These are phyloP conservation scores for Asteroscopus sphinx DNA, from an alignment of 2,888 invertebrate species.

Conservation along the genomic window DNA sequence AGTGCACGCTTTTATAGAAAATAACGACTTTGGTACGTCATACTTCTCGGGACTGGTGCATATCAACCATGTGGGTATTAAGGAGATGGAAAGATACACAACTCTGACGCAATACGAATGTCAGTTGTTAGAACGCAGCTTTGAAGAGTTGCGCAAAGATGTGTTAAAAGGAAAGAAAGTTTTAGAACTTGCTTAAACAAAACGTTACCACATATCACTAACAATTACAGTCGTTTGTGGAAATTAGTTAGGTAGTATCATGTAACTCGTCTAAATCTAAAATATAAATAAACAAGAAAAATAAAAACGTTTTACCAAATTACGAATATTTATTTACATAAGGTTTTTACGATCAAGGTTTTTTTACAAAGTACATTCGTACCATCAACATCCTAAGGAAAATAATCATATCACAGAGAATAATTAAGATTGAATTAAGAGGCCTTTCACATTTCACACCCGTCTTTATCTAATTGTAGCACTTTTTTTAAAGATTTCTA, in stretches of 20 bases:
- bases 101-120: slow-evolving; percentile 72
- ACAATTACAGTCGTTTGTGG: slow-evolving; percentile 2
- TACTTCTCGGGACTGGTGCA: slow-evolving; percentile 75
- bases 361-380: slow-evolving; percentile 66
- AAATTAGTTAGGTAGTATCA: slow-evolving; percentile 3
- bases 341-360: slow-evolving; percentile 58
- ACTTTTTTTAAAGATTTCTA: too few species aligned
- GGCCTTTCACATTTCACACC: too few species aligned
- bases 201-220: neutral
- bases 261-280: neutral
- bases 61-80: slow-evolving; percentile 67
- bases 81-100: slow-evolving; percentile 71
- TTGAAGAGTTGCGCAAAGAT: slow-evolving; percentile 73
- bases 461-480: too few species aligned
- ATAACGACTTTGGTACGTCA: slow-evolving; percentile 79
- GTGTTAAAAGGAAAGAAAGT: slow-evolving; percentile 70
- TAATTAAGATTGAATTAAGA: slow-evolving; percentile 72
- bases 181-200: slow-evolving; percentile 65
- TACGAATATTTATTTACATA: slow-evolving; percentile 81
- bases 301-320: slow-evolving; percentile 66
- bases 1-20: slow-evolving; percentile 75
- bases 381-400: slow-evolving; percentile 70
- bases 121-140: slow-evolving; percentile 70
- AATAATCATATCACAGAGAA: slow-evolving; percentile 85
- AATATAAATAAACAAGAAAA: slow-evolving; percentile 8